Evolutionary conservation across 2,797 vertebrate species (phyloP), one percentile per base, ranked within the genome.

Genomic region (Typhlichthys eigenmanni): DNA sequence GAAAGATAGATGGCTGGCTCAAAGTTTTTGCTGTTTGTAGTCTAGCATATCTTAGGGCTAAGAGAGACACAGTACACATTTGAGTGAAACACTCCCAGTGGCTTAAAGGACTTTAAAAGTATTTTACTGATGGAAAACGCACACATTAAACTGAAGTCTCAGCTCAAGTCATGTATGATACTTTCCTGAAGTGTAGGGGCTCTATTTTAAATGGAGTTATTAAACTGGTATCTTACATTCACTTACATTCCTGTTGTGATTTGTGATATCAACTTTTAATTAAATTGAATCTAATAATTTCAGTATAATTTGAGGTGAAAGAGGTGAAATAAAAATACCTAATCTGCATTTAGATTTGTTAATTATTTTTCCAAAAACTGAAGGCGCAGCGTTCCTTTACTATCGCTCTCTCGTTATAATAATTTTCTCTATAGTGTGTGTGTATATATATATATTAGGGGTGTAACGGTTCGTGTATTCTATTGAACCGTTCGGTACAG

Each of bases 111-210:
- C 66, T 68, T 74, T 66, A 50, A 69, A 52, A 62, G 53, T 66
- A 72, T 82, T 73, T 71, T 65, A 74, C 68, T 80, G 74, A 81
- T 80, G 76, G 79, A 60, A 67, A 76, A 82, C 72, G 69, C 65
- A 60, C 58, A 58, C 32, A 64, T 75, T 72, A 29, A 29, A 4
- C 24, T 29, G 24, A 29, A 29, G 3, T 79, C 51, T 16, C 13
- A 43, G 74, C 71, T 82, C 76, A 81, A 77, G 78, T 68, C 38
- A 66, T 49, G 50, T 47, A 60, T 61, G 67, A 51, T 57, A 64
- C 51, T 57, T 38, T 38, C 5, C 34, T 8, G 34, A 38, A 43
- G 9, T 43, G 5, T 43, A 43, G 24, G 24, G 24, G 24, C 24
- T 4, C 3, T 29, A 29, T 29, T 29, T 29, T 29, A 4, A 29